Percentiles rank a stretch among this genome's conserved stretches.
Conservation (phyloP, 2,797 vertebrate genomes). For the Podargus strigoides region DNA sequence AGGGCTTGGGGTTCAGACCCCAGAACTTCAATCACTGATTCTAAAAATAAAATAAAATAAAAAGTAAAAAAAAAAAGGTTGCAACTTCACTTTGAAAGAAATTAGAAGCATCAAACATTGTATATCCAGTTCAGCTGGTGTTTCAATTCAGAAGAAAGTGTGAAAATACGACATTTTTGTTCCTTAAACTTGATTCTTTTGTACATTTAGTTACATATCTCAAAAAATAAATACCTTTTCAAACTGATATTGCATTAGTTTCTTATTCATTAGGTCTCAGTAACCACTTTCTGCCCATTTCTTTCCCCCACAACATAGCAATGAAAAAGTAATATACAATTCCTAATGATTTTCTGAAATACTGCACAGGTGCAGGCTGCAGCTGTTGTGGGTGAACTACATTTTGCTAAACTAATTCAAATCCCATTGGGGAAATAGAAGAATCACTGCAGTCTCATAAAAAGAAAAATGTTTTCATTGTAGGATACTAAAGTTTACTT, state of each 20-base stretch:
- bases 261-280: constrained; percentile 44
- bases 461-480: constrained; percentile 60
- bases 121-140: neutral
- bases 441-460: constrained; percentile 51
- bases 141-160: neutral
- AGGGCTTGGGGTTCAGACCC: too few species aligned
- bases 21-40: too few species aligned
- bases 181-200: constrained; percentile 26
- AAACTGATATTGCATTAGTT: constrained; percentile 44
- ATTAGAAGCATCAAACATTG: neutral
- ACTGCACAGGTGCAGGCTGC: constrained; percentile 73
- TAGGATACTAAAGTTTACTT: constrained; percentile 42
- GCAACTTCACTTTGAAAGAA: neutral
- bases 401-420: constrained; percentile 71
- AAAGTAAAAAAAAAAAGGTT: neutral
- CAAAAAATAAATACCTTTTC: constrained; percentile 28
- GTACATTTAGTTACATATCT: constrained; percentile 1
- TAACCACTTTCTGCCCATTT: constrained; percentile 48
- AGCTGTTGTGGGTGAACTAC: constrained; percentile 73
- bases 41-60: neutral
- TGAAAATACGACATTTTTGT: neutral
- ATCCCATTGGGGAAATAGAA: constrained; percentile 62
- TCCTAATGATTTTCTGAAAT: constrained; percentile 60
- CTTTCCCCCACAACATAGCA: constrained; percentile 28
- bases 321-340: constrained; percentile 62